Evolutionary conservation across 2,113 vertebrate genomes (phyloP).

Genomic region (Chaenogobius annularis): DNA sequence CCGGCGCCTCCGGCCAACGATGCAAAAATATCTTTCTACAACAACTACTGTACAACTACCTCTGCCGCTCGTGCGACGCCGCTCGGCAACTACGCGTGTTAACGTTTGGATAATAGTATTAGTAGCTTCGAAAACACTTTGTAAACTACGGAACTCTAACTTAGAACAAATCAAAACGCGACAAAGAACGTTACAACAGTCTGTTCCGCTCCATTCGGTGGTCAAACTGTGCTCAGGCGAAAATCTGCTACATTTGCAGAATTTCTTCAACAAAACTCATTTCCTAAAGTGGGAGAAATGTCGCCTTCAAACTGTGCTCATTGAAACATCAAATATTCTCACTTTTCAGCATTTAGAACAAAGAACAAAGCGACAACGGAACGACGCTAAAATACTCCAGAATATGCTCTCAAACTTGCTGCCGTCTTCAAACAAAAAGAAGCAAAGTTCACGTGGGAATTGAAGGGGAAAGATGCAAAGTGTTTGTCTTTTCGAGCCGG

Average conservation of each 20-base stretch:
- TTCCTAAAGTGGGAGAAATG: too few relatives aligned
- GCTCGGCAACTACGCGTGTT: constrained; percentile 59
- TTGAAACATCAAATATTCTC: too few relatives aligned
- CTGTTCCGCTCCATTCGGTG: constrained; percentile 33
- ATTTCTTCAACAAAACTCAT: not conserved
- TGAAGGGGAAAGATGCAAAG: not conserved
- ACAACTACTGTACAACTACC: constrained; percentile 67
- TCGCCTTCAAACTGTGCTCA: too few relatives aligned
- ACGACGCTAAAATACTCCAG: too few relatives aligned
- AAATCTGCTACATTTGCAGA: not conserved
- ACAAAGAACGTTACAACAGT: constrained; percentile 31
- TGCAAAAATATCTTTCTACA: constrained; percentile 73
- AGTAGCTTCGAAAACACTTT: constrained; percentile 53
- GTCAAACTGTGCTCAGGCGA: constrained; percentile 37
- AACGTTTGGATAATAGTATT: constrained; percentile 67
- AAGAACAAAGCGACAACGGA: too few relatives aligned
- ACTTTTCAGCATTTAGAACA: not conserved
- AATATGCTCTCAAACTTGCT: not conserved
- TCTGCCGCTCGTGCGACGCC: constrained; percentile 30
- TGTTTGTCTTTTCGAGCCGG: not conserved
- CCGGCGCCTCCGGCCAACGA: constrained; percentile 59
- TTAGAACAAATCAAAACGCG: constrained; percentile 41
- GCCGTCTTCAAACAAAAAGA: not conserved
- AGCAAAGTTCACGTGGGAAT: not conserved
- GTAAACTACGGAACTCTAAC: constrained; percentile 56